Evolutionary conservation across 2,797 vertebrate species (phyloP), one percentile per base, ranked within the genome.

Genomic region (Carapus acus): DNA sequence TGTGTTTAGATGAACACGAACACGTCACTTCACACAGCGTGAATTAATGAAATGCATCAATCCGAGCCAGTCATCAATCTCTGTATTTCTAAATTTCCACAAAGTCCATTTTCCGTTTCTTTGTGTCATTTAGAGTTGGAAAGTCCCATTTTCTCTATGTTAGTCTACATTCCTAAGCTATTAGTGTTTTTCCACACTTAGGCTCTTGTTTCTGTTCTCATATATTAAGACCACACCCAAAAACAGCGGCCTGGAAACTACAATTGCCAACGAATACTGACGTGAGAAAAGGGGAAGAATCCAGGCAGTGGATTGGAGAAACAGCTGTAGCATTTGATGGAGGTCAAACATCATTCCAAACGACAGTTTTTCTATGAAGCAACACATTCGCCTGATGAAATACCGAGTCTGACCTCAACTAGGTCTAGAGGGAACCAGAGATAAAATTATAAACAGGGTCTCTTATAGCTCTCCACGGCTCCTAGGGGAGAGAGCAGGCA

Each of bases 141-240:
- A 65, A 65, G 39, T 55, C 53, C 76, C 49, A 66, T 53, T 81
- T 62, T 66, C 54, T 78, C 57, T 27, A 57, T 71, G 66, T 72
- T 65, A 73, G 68, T 67, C 62, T 69, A 72, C 80, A 84, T 84
- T 87, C 73, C 67, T 76, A 43, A 49, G 68, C 53, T 74, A 56
- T 82, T 78, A 69, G 40, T 58, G 24, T 53, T 81, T 80, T 83
- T 70, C 74, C 52, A 11, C 58, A 73, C 58, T 67, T 67, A 57
- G 50, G 58, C 61, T 67, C 48, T 79, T 58, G 36, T 69, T 72
- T 65, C 53, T 58, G 22, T 56, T 70, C 56, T 73, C 40, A 36
- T 67, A 58, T 54, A 71, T 66, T 47, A 70, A 76, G 41, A 62
- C 71, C 80, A 78, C 79, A 72, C 74, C 79, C 76, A 76, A 53